Conservation (phyloP, 2,113 vertebrate species). For the Gallinago media region DNA sequence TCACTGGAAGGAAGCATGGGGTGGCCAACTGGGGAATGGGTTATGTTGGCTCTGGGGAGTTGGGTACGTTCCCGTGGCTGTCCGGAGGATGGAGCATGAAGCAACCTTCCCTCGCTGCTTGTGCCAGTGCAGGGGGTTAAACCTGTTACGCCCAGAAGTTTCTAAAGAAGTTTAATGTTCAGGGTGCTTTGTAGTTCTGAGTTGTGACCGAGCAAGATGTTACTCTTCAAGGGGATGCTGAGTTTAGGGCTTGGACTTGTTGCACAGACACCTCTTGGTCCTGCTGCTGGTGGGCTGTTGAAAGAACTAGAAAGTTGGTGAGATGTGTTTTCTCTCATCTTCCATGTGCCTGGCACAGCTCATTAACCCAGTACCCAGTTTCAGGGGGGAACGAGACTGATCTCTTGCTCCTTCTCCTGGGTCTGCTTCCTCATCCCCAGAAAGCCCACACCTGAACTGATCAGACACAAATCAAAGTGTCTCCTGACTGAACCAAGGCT, state of each 20-base stretch:
- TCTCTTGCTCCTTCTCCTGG: background rate
- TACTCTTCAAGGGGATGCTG: background rate
- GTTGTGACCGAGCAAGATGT: background rate
- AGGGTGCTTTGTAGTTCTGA: background rate
- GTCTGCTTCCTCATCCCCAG: background rate
- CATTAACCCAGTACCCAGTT: rapidly evolving
- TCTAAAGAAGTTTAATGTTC: background rate
- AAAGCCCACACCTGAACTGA: background rate
- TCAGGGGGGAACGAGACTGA: background rate
- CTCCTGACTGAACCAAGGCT: background rate
- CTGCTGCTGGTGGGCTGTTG: background rate
- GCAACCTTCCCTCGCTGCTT: background rate
- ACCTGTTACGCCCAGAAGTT: background rate
- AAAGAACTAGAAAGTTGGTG: background rate
- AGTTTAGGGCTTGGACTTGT: background rate
- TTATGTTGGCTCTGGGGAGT: rapidly evolving
- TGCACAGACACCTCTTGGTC: background rate
- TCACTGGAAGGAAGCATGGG: background rate
- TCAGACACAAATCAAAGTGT: background rate
- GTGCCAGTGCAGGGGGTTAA: background rate
- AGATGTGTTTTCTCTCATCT: background rate
- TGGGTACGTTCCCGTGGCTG: rapidly evolving
- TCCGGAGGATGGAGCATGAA: background rate
- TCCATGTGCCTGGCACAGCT: background rate
- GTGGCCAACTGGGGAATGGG: background rate